These are phyloP conservation scores for Serinus canaria DNA, from an alignment of 2,113 vertebrate species.

Conservation along the genomic window DNA sequence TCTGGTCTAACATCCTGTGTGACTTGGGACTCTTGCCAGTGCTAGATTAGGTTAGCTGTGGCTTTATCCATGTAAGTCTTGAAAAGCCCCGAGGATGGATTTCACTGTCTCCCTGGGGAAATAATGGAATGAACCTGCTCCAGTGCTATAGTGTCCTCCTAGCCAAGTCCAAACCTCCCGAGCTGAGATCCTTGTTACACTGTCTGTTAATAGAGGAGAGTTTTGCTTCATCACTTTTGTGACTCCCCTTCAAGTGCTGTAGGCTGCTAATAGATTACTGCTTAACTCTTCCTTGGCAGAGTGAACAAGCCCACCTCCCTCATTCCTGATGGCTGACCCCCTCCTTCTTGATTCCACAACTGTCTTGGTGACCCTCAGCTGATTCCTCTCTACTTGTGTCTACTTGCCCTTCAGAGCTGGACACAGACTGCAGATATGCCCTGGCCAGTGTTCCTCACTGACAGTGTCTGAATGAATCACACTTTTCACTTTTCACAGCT, in stretches of 20 bases:
- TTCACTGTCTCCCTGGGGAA: not conserved
- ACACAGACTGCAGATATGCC: not conserved
- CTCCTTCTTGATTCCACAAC: not conserved
- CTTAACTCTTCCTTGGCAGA: not conserved
- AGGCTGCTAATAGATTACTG: not conserved
- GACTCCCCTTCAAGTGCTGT: not conserved
- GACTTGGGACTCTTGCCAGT: not conserved
- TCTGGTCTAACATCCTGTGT: not conserved
- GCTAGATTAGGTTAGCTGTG: not conserved
- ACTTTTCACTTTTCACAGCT: not conserved
- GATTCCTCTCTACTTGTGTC: not conserved
- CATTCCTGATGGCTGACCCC: not conserved
- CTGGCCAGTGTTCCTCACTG: not conserved
- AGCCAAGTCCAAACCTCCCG: not conserved
- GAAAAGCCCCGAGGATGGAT: not conserved
- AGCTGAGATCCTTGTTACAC: not conserved
- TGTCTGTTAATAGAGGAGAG: not conserved
- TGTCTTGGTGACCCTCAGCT: not conserved
- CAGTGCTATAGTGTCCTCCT: not conserved
- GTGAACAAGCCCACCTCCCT: not conserved
- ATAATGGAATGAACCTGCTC: not conserved
- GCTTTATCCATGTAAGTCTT: not conserved
- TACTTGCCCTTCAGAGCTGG: not conserved
- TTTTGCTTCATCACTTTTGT: not conserved
- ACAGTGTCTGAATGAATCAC: not conserved